phyloP scores from a whole-genome alignment of 2,113 vertebrate species.

The Phalacrocorax brasilianus region DNA sequence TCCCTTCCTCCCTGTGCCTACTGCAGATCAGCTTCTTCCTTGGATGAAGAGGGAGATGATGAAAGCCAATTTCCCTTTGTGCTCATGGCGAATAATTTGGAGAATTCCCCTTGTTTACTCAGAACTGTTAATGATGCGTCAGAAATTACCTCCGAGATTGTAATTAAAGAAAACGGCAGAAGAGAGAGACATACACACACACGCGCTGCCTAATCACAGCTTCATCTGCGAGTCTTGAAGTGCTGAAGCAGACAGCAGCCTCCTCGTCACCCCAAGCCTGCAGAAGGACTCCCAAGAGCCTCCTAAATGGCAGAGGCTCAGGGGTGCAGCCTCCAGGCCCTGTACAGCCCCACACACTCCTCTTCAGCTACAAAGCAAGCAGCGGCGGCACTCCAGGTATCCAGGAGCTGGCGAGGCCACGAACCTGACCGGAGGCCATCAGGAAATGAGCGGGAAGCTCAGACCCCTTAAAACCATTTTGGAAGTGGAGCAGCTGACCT shows the following conservation, averaged over 20 bases:
- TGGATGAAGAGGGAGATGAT: conserved; percentile 26
- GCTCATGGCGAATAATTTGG: conserved; percentile 65
- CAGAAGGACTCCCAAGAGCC: neutral
- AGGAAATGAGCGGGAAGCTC: conserved; percentile 29
- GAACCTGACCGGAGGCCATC: neutral
- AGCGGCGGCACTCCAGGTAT: neutral
- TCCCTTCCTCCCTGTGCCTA: neutral
- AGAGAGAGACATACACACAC: neutral
- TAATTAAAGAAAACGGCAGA: conserved; percentile 67
- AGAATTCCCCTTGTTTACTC: conserved; percentile 73
- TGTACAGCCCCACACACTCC: fast-evolving
- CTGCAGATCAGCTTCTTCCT: neutral
- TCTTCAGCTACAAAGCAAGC: neutral
- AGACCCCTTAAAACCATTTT: neutral
- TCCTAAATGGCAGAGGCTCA: neutral
- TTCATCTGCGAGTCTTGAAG: neutral
- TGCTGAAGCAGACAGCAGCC: neutral
- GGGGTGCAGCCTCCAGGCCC: neutral
- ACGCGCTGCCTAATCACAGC: neutral
- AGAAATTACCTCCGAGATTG: conserved; percentile 70
- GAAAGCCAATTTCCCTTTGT: conserved; percentile 66
- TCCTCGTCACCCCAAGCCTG: neutral
- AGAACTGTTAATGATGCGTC: conserved; percentile 72
- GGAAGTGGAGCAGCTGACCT: conserved; percentile 9
- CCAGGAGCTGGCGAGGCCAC: neutral